Conservation (phyloP, 35 echinoderm and acorn worm genomes). For the Heliocidaris erythrogramma region DNA sequence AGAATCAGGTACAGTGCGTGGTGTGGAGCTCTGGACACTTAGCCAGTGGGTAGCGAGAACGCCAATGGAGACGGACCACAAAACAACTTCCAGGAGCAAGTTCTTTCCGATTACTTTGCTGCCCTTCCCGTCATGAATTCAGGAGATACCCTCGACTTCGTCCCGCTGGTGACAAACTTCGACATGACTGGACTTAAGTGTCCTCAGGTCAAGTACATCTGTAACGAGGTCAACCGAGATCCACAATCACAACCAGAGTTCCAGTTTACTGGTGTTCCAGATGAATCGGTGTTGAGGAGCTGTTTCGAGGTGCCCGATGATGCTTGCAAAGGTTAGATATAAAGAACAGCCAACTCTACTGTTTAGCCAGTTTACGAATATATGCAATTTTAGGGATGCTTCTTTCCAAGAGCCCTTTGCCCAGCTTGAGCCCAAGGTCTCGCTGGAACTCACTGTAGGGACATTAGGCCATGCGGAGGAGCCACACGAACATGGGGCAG, state of each 20-base stretch:
- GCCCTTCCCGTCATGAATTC: constrained; percentile 55
- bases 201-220: constrained; percentile 68
- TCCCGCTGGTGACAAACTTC: constrained; percentile 55
- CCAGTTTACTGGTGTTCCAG: constrained; percentile 67
- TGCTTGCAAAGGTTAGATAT: constrained; percentile 70
- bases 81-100: constrained; percentile 58
- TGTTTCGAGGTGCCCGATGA: constrained; percentile 72
- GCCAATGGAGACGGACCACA: constrained; percentile 63
- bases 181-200: constrained; percentile 78
- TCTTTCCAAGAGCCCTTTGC: background rate
- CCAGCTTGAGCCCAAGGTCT: background rate
- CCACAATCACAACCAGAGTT: constrained; percentile 57
- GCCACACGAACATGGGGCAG: no score
- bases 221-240: constrained; percentile 78
- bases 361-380: background rate
- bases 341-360: background rate
- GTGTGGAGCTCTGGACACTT: constrained; percentile 79
- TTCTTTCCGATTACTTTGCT: constrained; percentile 63
- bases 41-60: constrained; percentile 63
- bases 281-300: constrained; percentile 69
- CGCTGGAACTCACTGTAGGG: background rate
- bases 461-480: background rate
- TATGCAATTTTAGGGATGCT: no score
- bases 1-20: constrained; percentile 63
- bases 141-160: constrained; percentile 61